A percentile compares a stretch with the other conserved stretches of the same genome.
phyloP scores from a whole-genome alignment of 1,140 invertebrate species.

The Drosophila pseudoobscura region DNA sequence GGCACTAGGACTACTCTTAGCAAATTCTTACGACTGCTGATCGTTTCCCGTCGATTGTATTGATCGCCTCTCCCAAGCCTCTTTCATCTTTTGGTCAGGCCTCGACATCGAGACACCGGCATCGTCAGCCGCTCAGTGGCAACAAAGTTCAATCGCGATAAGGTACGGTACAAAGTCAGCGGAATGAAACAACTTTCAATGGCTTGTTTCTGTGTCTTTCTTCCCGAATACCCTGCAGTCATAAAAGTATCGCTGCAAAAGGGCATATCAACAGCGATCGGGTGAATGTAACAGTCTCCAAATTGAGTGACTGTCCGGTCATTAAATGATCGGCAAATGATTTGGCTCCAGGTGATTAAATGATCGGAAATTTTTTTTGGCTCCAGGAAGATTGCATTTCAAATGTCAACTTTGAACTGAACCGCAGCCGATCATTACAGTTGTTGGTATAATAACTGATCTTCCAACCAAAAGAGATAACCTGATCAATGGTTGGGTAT shows the following conservation, averaged over 20 bases:
- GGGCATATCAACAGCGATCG: constrained; percentile 52
- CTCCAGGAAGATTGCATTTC: constrained; percentile 28
- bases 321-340: constrained; percentile 28
- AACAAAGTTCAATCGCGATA: constrained; percentile 79
- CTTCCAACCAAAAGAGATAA: no score
- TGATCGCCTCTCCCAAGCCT: constrained; percentile 42
- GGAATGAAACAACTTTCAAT: constrained; percentile 47
- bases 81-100: constrained; percentile 24
- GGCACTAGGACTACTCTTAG: constrained; percentile 10
- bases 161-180: constrained; percentile 34
- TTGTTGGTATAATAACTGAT: no score
- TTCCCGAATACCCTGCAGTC: constrained; percentile 61
- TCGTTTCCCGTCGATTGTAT: constrained; percentile 58
- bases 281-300: constrained; percentile 58
- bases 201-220: constrained; percentile 15
- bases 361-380: constrained; percentile 9
- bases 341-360: constrained; percentile 19
- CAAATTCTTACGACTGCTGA: constrained; percentile 44
- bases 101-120: constrained; percentile 3
- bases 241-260: constrained; percentile 46
- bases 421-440: background rate
- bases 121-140: constrained; percentile 56
- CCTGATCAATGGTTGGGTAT: no score
- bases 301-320: constrained; percentile 38
- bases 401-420: constrained; percentile 39